These are phyloP conservation scores for Papilio dardanus DNA, from an alignment of 1,140 invertebrate genomes.

Conservation along the genomic window DNA sequence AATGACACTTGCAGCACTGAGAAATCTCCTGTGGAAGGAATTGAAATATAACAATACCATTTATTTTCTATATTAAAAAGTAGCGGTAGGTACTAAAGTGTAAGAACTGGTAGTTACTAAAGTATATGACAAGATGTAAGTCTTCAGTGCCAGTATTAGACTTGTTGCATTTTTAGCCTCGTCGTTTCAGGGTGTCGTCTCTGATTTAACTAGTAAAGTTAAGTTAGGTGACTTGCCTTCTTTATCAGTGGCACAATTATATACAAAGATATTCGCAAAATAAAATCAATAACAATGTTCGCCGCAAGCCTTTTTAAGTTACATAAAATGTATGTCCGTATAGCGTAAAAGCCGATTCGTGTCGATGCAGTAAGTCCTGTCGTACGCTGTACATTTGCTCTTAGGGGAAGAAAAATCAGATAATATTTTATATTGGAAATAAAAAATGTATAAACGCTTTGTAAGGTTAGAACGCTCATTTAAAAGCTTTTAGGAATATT, in stretches of 20 bases:
- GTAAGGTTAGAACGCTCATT: conserved; percentile 36
- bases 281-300: conserved; percentile 45
- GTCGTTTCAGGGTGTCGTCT: not conserved
- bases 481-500: conserved; percentile 21
- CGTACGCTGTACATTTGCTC: conserved; percentile 55
- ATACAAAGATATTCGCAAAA: not conserved
- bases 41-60: not conserved
- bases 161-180: not conserved
- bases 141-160: too few relatives aligned
- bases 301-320: conserved; percentile 39
- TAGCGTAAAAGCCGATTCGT: conserved; percentile 69
- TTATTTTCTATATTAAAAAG: not conserved
- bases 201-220: not conserved
- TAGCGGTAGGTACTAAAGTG: too few relatives aligned
- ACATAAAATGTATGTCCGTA: conserved; percentile 52
- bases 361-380: conserved; percentile 47
- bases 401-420: conserved; percentile 53
- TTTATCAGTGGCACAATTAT: not conserved
- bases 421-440: conserved; percentile 58
- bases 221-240: not conserved
- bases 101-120: too few relatives aligned
- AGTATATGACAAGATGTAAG: too few relatives aligned
- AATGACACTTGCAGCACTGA: conserved; percentile 96
- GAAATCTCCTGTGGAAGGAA: conserved; percentile 87
- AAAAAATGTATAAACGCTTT: conserved; percentile 33